phyloP scores from a whole-genome alignment of 35 echinoderm and acorn worm species.

The Heliocidaris erythrogramma region DNA sequence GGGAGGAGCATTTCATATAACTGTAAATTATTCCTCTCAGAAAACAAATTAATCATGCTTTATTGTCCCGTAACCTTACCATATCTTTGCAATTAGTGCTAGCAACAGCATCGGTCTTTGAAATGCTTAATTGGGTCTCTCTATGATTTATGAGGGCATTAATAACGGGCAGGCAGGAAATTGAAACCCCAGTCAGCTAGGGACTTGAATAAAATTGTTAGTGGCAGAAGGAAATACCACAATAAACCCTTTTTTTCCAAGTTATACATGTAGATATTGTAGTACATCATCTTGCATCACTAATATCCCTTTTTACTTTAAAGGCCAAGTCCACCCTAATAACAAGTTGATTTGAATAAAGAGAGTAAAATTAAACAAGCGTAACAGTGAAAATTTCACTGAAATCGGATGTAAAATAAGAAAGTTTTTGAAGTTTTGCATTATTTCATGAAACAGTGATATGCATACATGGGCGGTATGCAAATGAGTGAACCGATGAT shows the following conservation, averaged over 20 bases:
- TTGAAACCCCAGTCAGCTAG: not conserved
- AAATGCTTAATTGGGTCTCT: not conserved
- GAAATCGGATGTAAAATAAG: too few species aligned
- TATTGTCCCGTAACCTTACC: not conserved
- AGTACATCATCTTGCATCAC: not conserved
- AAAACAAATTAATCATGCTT: slow-evolving; percentile 22
- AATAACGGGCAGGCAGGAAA: not conserved
- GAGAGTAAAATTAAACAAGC: too few species aligned
- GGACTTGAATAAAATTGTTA: not conserved
- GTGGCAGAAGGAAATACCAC: not conserved
- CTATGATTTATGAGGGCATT: slow-evolving; percentile 6
- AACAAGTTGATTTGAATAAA: too few species aligned
- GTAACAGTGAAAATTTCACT: too few species aligned
- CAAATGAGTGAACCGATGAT: too few species aligned
- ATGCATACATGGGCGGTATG: too few species aligned
- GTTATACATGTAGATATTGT: not conserved
- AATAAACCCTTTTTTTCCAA: not conserved
- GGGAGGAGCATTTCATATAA: not conserved
- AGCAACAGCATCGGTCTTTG: not conserved
- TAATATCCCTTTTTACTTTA: too few species aligned
- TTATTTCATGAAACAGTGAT: too few species aligned
- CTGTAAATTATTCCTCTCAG: slow-evolving; percentile 31
- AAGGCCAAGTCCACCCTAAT: too few species aligned
- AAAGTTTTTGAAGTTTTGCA: too few species aligned
- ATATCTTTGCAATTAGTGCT: slow-evolving; percentile 15